These are phyloP conservation scores for Lineus longissimus DNA, from an alignment of 1,140 invertebrate genomes.

Conservation along the genomic window DNA sequence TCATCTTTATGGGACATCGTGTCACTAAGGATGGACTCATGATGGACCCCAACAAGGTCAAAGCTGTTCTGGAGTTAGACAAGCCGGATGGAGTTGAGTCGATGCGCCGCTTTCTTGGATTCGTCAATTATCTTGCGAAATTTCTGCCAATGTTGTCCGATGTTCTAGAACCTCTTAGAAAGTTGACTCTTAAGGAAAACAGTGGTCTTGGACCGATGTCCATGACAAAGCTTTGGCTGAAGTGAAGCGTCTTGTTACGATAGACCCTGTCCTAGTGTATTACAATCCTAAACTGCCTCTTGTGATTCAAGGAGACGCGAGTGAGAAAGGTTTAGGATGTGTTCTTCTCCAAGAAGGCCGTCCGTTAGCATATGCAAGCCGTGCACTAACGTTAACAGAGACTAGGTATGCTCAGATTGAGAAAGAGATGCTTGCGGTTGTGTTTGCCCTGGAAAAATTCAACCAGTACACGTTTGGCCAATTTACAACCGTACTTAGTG, in stretches of 20 bases:
- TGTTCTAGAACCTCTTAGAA: conserved; percentile 23
- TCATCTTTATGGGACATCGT: conserved; percentile 21
- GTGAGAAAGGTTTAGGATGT: conserved; percentile 32
- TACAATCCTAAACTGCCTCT: conserved; percentile 31
- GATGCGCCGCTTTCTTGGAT: conserved; percentile 23
- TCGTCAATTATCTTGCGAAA: conserved; percentile 27
- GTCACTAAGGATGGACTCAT: conserved; percentile 13
- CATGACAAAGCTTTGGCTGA: conserved; percentile 11
- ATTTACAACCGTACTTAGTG: neutral
- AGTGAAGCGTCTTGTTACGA: conserved; percentile 1
- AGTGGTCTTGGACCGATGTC: conserved; percentile 18
- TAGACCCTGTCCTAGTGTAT: conserved; percentile 26
- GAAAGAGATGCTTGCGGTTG: conserved; percentile 13
- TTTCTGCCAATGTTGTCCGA: conserved; percentile 24
- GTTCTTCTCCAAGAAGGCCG: conserved; percentile 34
- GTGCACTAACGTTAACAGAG: conserved; percentile 15
- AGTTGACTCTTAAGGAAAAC: conserved; percentile 18
- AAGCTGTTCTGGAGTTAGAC: conserved; percentile 46
- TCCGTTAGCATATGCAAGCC: conserved; percentile 16
- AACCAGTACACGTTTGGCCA: neutral
- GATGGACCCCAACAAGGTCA: conserved; percentile 47
- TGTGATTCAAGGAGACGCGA: conserved; percentile 36
- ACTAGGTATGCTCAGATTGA: conserved; percentile 20
- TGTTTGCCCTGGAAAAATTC: conserved; percentile 10
- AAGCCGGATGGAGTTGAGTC: conserved; percentile 37